Conservation (phyloP, 2,888 invertebrate genomes). For the Lacanobia wlatinum region DNA sequence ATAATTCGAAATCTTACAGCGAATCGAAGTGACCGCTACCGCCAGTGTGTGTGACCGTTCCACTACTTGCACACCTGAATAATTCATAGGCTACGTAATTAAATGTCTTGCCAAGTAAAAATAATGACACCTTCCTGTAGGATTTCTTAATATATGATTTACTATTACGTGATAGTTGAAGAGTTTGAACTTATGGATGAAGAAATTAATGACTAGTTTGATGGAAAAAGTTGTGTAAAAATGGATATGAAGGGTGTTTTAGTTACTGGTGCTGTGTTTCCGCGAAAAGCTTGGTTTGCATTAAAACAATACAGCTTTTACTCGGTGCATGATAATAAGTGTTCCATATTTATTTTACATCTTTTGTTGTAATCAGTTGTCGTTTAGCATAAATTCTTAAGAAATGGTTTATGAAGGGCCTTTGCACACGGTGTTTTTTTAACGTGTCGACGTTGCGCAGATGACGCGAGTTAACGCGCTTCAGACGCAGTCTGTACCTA, state of each 20-base stretch:
- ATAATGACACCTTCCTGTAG: slow-evolving; percentile 84
- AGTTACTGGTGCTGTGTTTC: slow-evolving; percentile 34
- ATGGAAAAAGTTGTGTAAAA: slow-evolving; percentile 32
- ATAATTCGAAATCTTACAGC: slow-evolving; percentile 68
- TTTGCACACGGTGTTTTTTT: no score
- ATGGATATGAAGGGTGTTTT: slow-evolving; percentile 16
- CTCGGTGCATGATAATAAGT: background rate
- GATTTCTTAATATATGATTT: slow-evolving; percentile 73
- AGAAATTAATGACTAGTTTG: slow-evolving; percentile 43
- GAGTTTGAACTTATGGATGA: slow-evolving; percentile 22
- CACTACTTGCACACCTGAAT: slow-evolving; percentile 83
- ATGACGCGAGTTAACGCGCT: no score
- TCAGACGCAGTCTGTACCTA: no score
- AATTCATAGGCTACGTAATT: slow-evolving; percentile 86
- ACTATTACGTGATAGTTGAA: slow-evolving; percentile 50
- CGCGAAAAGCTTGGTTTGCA: slow-evolving; percentile 14
- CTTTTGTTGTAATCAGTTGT: background rate
- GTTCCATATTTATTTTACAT: slow-evolving; percentile 19
- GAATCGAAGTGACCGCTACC: slow-evolving; percentile 80
- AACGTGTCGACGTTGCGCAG: no score
- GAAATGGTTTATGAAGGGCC: no score
- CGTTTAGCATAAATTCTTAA: no score
- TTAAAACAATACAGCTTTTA: slow-evolving; percentile 6
- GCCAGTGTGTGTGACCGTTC: slow-evolving; percentile 88
- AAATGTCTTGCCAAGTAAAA: slow-evolving; percentile 86